Conservation (phyloP, 2,888 invertebrate species). For the Lasioglossum pauxillum region DNA sequence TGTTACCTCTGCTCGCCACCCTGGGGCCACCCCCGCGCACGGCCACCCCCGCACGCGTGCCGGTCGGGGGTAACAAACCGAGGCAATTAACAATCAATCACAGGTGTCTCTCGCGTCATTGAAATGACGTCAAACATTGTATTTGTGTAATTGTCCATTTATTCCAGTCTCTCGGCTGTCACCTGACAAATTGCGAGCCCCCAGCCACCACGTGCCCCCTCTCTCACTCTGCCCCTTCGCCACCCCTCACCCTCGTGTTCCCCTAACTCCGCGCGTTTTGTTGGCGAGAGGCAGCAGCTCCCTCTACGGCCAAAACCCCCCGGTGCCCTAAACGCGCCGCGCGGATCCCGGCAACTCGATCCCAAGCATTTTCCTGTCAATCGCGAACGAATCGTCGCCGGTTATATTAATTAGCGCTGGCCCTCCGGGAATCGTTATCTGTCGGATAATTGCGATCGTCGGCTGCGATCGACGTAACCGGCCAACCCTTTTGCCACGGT, state of each 20-base stretch:
- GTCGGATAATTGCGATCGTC: slow-evolving; percentile 82
- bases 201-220: background rate
- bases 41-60: slow-evolving; percentile 25
- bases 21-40: slow-evolving; percentile 10
- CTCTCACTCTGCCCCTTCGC: background rate
- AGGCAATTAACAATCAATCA: slow-evolving; percentile 85
- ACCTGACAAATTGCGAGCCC: slow-evolving; percentile 83
- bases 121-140: slow-evolving; percentile 84
- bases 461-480: slow-evolving; percentile 74
- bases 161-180: slow-evolving; percentile 83
- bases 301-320: slow-evolving; percentile 9
- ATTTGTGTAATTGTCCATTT: slow-evolving; percentile 85
- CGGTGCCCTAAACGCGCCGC: slow-evolving; percentile 17
- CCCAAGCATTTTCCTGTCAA: slow-evolving; percentile 81
- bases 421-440: slow-evolving; percentile 81
- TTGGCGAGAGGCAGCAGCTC: background rate
- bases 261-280: slow-evolving; percentile 6
- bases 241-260: background rate
- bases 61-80: slow-evolving; percentile 83
- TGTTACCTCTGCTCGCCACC: slow-evolving; percentile 63
- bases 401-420: slow-evolving; percentile 83
- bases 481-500: slow-evolving; percentile 15
- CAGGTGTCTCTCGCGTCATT: slow-evolving; percentile 84
- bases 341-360: background rate
- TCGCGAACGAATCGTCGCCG: slow-evolving; percentile 81